phyloP scores from a whole-genome alignment of 2,888 invertebrate genomes.

The Rhorus exstirpatorius region DNA sequence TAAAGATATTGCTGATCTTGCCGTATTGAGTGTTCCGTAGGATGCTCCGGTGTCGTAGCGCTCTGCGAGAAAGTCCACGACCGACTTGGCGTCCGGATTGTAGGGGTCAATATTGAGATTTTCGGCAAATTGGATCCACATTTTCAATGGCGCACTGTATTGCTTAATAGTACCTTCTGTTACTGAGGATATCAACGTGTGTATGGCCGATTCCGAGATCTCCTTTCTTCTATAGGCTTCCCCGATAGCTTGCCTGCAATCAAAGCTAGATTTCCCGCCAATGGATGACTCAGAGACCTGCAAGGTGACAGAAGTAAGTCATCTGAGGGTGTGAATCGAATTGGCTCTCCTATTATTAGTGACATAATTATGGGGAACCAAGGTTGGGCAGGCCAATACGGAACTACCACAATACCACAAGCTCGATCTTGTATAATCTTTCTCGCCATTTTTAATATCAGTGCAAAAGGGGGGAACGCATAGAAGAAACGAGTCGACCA shows the following conservation, averaged over 20 bases:
- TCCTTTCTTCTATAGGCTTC: slow-evolving; percentile 10
- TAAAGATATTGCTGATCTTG: slow-evolving; percentile 50
- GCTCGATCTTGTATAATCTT: not conserved
- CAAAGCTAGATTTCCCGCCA: not conserved
- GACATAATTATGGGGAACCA: slow-evolving; percentile 11
- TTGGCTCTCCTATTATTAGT: not conserved
- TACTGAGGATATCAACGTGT: slow-evolving; percentile 16
- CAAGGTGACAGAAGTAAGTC: slow-evolving; percentile 30
- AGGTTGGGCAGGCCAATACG: slow-evolving; percentile 13
- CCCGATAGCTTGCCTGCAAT: slow-evolving; percentile 22
- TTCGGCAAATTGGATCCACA: slow-evolving; percentile 29
- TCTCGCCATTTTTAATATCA: slow-evolving; percentile 19
- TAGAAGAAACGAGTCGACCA: slow-evolving; percentile 10
- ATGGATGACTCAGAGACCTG: slow-evolving; percentile 8
- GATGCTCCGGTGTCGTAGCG: slow-evolving; percentile 44
- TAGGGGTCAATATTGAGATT: slow-evolving; percentile 24
- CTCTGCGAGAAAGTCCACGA: slow-evolving; percentile 42
- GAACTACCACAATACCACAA: not conserved
- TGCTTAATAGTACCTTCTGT: slow-evolving; percentile 36
- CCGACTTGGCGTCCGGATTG: not conserved
- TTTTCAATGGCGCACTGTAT: slow-evolving; percentile 23
- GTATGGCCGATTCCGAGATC: slow-evolving; percentile 5
- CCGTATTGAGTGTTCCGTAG: slow-evolving; percentile 48
- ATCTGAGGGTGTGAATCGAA: slow-evolving; percentile 7
- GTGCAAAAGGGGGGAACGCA: slow-evolving; percentile 33